Evolutionary conservation across 2,888 invertebrate genomes (phyloP), one percentile per base, ranked within the genome.

Genomic region (Gymnosoma rotundatum): DNA sequence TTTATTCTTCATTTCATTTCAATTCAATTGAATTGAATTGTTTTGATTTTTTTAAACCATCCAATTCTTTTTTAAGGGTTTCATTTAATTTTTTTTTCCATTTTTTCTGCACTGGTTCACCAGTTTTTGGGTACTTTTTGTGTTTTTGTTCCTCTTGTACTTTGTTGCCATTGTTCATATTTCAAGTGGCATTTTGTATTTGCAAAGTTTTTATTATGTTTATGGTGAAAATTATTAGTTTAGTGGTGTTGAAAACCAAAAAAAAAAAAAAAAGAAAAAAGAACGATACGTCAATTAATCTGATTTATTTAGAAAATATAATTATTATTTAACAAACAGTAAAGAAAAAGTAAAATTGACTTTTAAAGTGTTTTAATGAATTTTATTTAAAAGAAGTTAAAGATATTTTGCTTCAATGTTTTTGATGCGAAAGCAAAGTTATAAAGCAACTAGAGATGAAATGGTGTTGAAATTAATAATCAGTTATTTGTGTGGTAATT

Each of bases 241-340:
- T 78, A 63, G 74, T 84, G 81, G 81, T 81, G 84, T 81, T 81
- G 56, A 83, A 67, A 60, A 64, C 38, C 25, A 48, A 36, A 50
- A 73, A 58, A 63, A 45, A 75, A 32, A 32, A 5, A 38, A 8
- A 25, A 8, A 52, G 12, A 32, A 5, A 38, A 8, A 48, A 8
- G 45, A 14, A 50, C 60, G 84, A 84, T 84, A 84, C 60, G 78
- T 81, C 81, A 84, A 84, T 84, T 84, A 81, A 81, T 78, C 70
- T 66, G 84, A 81, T 84, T 84, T 84, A 73, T 48, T 80, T 76
- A n/a, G 6, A 64, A 67, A 61, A 45, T 58, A 73, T 76, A 81
- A 81, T 84, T 84, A 81, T 84, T 72, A 69, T 84, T 78, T 78
- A 74, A n/a, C 25, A 60, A 25, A 66, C 50, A 48, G 32, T 4